A percentile compares a stretch with the other conserved stretches of the same genome.
phyloP scores from a whole-genome alignment of 1,140 invertebrate species.

The Microplitis demolitor region DNA sequence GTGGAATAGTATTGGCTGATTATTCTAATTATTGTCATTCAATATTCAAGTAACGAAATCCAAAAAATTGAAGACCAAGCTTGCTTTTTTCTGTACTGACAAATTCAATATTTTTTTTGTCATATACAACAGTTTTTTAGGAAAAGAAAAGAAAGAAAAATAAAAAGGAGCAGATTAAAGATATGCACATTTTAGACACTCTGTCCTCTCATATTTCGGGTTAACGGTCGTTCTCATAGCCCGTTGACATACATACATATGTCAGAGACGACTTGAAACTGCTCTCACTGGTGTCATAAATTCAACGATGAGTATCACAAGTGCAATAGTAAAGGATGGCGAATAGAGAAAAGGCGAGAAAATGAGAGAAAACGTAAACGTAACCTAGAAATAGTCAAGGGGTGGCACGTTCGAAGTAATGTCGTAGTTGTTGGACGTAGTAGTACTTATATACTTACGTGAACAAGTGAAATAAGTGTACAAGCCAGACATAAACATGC shows the following conservation, averaged over 20 bases:
- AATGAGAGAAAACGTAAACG: background rate
- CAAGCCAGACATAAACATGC: background rate
- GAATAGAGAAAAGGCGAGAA: background rate
- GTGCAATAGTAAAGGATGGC: background rate
- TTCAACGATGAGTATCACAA: conserved; percentile 7
- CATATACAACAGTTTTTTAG: background rate
- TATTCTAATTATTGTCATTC: no score
- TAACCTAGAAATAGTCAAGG: background rate
- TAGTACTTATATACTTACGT: background rate
- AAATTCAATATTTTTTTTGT: no score
- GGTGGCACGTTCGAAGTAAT: conserved; percentile 15
- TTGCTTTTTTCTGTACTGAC: no score
- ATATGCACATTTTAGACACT: background rate
- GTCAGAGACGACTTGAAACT: conserved; percentile 14
- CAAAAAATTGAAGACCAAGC: no score
- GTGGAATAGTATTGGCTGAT: no score
- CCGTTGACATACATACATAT: conserved; percentile 19
- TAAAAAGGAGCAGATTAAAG: background rate
- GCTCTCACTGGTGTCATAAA: conserved; percentile 24
- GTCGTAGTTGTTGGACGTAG: background rate
- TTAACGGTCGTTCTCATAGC: background rate
- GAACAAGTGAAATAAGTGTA: background rate
- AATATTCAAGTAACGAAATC: no score
- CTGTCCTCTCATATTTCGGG: conserved; percentile 1
- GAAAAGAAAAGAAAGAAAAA: background rate